Percentiles rank a stretch among this genome's conserved stretches.
Evolutionary conservation across 1,140 invertebrate species (phyloP).

Genomic region (Lithobius niger): DNA sequence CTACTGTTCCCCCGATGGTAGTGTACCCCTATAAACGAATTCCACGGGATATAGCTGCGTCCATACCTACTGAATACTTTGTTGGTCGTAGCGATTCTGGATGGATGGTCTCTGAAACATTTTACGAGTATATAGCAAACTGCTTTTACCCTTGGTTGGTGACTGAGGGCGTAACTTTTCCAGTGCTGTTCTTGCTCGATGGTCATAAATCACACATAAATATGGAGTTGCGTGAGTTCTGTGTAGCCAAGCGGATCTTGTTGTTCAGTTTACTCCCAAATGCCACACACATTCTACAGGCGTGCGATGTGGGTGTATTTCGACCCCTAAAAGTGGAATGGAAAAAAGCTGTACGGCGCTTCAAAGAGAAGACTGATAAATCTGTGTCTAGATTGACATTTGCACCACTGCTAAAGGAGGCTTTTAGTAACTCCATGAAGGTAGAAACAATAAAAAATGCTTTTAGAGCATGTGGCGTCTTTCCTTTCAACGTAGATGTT

Average conservation of each 20-base stretch:
- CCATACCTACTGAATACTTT: neutral
- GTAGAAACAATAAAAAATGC: no score
- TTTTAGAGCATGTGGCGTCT: no score
- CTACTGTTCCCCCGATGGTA: slow-evolving; percentile 23
- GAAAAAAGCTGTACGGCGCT: no score
- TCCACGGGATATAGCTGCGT: slow-evolving; percentile 1
- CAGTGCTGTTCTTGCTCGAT: slow-evolving; percentile 3
- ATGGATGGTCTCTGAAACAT: slow-evolving; percentile 3
- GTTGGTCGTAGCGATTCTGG: neutral
- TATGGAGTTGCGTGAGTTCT: slow-evolving; percentile 5
- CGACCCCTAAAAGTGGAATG: slow-evolving; percentile 10
- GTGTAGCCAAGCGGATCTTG: slow-evolving; percentile 6
- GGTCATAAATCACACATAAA: slow-evolving; percentile 8
- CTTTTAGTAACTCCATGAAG: no score
- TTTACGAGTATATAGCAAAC: slow-evolving; percentile 9
- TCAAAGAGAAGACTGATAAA: no score
- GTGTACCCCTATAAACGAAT: slow-evolving; percentile 30
- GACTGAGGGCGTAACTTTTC: neutral
- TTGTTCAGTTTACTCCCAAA: slow-evolving; percentile 12
- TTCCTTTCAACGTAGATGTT: no score
- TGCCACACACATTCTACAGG: slow-evolving; percentile 15
- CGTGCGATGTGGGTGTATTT: slow-evolving; percentile 13
- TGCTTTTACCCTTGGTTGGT: slow-evolving; percentile 4
- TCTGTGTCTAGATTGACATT: no score
- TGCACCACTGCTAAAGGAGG: no score